phyloP scores from a whole-genome alignment of 2,797 vertebrate species.

The Crocodylus rhombifer region DNA sequence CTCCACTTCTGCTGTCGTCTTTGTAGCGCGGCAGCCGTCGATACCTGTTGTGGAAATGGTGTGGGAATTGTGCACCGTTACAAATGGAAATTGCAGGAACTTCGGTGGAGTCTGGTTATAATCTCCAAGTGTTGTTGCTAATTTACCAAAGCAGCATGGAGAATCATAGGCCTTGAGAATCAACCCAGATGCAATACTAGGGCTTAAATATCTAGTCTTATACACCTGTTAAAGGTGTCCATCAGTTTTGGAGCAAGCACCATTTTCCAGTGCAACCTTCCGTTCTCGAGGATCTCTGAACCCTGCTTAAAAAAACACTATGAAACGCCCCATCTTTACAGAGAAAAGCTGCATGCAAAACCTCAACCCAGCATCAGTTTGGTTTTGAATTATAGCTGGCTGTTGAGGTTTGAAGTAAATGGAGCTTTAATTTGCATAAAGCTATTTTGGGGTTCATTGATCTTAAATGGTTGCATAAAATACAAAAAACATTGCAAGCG shows the following conservation, averaged over 20 bases:
- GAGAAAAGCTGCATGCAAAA: not conserved
- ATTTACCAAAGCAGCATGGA: slow-evolving; percentile 32
- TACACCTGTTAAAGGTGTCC: not conserved
- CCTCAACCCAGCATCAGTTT: not conserved
- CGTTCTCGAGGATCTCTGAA: not conserved
- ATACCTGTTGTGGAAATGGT: not conserved
- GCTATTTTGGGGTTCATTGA: not conserved
- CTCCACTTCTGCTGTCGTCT: not conserved
- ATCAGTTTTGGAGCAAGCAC: not conserved
- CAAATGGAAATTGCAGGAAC: not conserved
- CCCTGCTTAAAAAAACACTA: not conserved
- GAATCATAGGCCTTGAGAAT: not conserved
- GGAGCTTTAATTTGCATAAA: not conserved
- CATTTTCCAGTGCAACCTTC: not conserved
- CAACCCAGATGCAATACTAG: fast-evolving
- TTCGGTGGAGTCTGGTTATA: not conserved
- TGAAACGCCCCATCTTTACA: not conserved
- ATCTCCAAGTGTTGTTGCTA: fast-evolving
- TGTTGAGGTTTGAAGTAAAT: not conserved
- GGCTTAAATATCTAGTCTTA: not conserved
- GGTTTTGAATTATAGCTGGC: not conserved
- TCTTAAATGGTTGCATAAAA: not conserved
- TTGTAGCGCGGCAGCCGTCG: not conserved
- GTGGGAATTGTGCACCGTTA: not conserved
- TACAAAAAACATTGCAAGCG: not conserved